Base-by-base conservation (phyloP, 2,113 vertebrate genomes). In the Ciconia stormi region DNA sequence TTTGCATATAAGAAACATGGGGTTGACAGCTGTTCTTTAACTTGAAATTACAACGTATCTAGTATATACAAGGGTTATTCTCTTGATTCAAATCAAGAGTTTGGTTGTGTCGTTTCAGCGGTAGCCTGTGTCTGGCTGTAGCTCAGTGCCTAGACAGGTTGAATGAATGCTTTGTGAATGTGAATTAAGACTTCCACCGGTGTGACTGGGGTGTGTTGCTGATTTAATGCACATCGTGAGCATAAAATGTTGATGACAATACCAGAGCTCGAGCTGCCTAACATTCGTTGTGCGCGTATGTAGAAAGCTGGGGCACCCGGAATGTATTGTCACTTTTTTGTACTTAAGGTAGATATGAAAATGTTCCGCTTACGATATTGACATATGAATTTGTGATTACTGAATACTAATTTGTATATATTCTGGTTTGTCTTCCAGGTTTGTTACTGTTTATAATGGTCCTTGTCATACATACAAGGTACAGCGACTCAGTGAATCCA, bases 391-490 rank as follows among this genome's bases (percentile, higher is more conserved):
- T 2, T 10, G 62, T 34, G 52, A 2, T 16, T 20, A 1, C 36
- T 40, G 44, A 74, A 11, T 9, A 38, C 8, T 34, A 20, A 26
- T 4, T 4, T 15, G 46, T 27, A 11, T 25, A 7, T 32, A 7
- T 15, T 21, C 4, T 47, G 40, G 40, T 26, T 65, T 25, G 42
- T 29, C n/a, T 70, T 19, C 11, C 77, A 99, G 98, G 95, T 98
- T 98, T 94, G 95, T 98, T 59, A 96, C 98, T 10, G 97, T 99
- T 91, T 98, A 98, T 72, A 98, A 97, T 8, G 98, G 98, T 19
- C 98, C 98, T 50, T 98, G 98, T 84, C 98, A 98, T 32, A 98
- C 98, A 0, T 98, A 98, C 96, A 99, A 98, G 97, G 97, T 99
- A 20, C 98, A 98, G 93, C 96, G 98, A 38, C 81, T 99, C 85